Evolutionary conservation across 2,797 vertebrate genomes (phyloP).

Genomic region (Rhinogobio ventralis): DNA sequence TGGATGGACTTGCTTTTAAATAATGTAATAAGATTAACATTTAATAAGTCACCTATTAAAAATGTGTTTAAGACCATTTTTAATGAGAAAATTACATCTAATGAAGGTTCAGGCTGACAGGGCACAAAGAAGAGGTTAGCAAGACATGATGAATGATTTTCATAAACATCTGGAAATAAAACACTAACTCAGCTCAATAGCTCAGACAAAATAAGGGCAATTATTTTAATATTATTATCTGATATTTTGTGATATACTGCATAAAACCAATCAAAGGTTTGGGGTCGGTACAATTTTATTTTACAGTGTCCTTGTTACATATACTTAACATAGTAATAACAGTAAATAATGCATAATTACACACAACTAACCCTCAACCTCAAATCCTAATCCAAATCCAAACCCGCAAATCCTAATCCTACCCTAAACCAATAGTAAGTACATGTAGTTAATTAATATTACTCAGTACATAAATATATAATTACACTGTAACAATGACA

Average conservation of each 20-base stretch:
- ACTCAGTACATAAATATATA: too few species aligned
- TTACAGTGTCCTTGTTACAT: too few species aligned
- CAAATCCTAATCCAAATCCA: too few species aligned
- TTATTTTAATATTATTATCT: background rate
- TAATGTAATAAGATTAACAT: background rate
- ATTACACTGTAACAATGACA: too few species aligned
- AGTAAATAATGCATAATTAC: too few species aligned
- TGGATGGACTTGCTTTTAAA: background rate
- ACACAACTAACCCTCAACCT: too few species aligned
- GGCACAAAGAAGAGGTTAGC: conserved; percentile 4
- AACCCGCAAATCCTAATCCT: too few species aligned
- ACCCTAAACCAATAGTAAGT: too few species aligned
- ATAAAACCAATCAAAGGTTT: background rate
- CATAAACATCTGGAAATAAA: conserved; percentile 27
- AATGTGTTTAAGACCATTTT: background rate
- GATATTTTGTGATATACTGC: background rate
- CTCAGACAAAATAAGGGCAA: conserved; percentile 1
- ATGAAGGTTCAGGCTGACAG: conserved; percentile 18
- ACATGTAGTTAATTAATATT: too few species aligned
- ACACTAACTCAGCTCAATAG: background rate
- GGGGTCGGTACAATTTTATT: too few species aligned
- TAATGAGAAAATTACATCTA: conserved; percentile 7
- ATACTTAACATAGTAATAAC: too few species aligned
- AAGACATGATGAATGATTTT: conserved; percentile 21
- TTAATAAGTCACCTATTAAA: conserved; percentile 1